Conservation (phyloP, 2,797 vertebrate species). For the Helostoma temminkii region DNA sequence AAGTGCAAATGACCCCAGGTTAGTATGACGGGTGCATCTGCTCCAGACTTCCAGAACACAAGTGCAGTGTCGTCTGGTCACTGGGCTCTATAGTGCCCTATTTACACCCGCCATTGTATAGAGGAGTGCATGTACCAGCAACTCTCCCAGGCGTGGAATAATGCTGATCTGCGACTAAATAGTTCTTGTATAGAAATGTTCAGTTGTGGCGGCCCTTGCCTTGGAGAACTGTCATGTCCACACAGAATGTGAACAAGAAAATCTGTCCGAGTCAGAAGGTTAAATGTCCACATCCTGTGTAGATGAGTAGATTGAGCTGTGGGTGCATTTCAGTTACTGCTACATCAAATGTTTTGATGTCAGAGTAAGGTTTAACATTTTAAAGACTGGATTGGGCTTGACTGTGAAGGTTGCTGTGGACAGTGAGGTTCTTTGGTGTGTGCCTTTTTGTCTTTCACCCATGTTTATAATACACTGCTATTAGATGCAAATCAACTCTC, state of each 20-base stretch:
- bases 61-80: conserved; percentile 31
- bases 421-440: conserved; percentile 89
- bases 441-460: conserved; percentile 94
- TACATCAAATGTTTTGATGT: conserved; percentile 44
- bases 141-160: conserved; percentile 32
- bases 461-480: conserved; percentile 87
- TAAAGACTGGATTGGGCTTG: conserved; percentile 55
- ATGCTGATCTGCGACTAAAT: conserved; percentile 33
- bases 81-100: conserved; percentile 8
- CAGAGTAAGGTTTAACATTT: conserved; percentile 43
- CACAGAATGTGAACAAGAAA: conserved; percentile 51
- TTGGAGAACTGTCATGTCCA: conserved; percentile 33
- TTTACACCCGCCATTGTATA: conserved; percentile 23
- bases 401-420: conserved; percentile 79
- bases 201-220: conserved; percentile 9
- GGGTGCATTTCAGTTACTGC: conserved; percentile 44
- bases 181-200: conserved; percentile 45
- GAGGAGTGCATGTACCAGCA: conserved; percentile 27
- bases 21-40: conserved; percentile 21
- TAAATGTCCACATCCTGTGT: conserved; percentile 51
- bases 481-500: conserved; percentile 87
- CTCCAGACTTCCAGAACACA: conserved; percentile 14
- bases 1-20: conserved; percentile 31
- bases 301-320: conserved; percentile 31
- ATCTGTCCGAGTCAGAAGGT: conserved; percentile 36